These are phyloP conservation scores for Thryonomys swinderianus DNA, from an alignment of 2,113 vertebrate genomes.

Conservation along the genomic window DNA sequence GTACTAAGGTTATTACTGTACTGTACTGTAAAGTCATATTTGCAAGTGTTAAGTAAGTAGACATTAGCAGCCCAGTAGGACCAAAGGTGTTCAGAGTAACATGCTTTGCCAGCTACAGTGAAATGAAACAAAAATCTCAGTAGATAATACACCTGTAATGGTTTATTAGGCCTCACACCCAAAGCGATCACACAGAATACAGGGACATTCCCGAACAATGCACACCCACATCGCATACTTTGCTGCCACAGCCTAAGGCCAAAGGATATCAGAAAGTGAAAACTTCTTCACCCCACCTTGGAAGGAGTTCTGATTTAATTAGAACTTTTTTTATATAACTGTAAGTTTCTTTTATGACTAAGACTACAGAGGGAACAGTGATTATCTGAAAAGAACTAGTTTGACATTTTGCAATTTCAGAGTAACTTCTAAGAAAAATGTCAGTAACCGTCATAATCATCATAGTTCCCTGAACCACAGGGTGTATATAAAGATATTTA, in stretches of 20 bases:
- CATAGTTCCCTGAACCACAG: not conserved
- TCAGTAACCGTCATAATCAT: not conserved
- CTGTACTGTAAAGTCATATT: constrained; percentile 28
- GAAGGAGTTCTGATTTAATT: not conserved
- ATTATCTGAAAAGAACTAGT: not conserved
- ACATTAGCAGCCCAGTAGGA: not conserved
- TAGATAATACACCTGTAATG: not conserved
- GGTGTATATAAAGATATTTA: not conserved
- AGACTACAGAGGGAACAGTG: not conserved
- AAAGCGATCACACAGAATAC: not conserved
- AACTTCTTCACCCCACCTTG: not conserved
- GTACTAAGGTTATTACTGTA: not conserved
- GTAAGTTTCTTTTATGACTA: not conserved
- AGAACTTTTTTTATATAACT: not conserved
- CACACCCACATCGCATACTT: not conserved
- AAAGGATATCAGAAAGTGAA: not conserved
- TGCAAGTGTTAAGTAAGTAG: not conserved
- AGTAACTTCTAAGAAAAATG: not conserved
- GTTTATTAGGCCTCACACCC: not conserved
- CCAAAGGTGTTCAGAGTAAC: not conserved
- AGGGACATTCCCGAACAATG: not conserved
- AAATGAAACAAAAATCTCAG: not conserved
- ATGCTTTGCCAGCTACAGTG: not conserved
- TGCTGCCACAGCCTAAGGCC: not conserved
- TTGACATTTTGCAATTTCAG: not conserved